A percentile compares a stretch with the other conserved stretches of the same genome.
Evolutionary conservation across 1,140 invertebrate species (phyloP).

Genomic region (Aphaenogaster rudis): DNA sequence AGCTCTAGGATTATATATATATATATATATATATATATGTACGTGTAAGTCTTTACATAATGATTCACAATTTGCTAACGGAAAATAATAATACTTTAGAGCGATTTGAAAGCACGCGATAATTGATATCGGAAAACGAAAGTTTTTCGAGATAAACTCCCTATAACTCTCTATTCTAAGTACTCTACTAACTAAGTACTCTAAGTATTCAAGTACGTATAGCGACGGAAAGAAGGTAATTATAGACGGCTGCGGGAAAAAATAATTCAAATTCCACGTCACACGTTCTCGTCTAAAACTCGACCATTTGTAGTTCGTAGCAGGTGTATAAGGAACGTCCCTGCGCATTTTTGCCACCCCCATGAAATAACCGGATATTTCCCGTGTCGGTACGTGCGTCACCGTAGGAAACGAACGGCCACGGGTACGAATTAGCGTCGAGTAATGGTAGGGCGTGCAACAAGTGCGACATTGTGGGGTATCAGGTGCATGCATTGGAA

Average conservation of each 20-base stretch:
- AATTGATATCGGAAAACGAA: not conserved
- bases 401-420: slow-evolving; percentile 70
- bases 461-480: slow-evolving; percentile 77
- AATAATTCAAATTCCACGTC: slow-evolving; percentile 72
- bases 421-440: slow-evolving; percentile 77
- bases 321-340: slow-evolving; percentile 62
- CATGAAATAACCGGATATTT: slow-evolving; percentile 81
- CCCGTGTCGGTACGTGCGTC: slow-evolving; percentile 78
- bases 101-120: not conserved
- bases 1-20: not conserved
- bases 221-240: slow-evolving; percentile 14
- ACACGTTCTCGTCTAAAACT: slow-evolving; percentile 72
- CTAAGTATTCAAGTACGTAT: not conserved
- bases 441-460: slow-evolving; percentile 78
- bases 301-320: slow-evolving; percentile 65
- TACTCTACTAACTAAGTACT: not conserved
- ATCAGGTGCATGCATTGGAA: slow-evolving; percentile 78
- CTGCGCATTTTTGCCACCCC: slow-evolving; percentile 66
- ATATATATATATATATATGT: not conserved
- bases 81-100: not conserved
- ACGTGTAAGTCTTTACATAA: not conserved
- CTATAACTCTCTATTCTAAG: not conserved
- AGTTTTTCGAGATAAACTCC: not conserved
- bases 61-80: not conserved
- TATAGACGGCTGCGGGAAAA: slow-evolving; percentile 46